Conservation (phyloP, 2,797 vertebrate genomes). For the Australoheros facetus region DNA sequence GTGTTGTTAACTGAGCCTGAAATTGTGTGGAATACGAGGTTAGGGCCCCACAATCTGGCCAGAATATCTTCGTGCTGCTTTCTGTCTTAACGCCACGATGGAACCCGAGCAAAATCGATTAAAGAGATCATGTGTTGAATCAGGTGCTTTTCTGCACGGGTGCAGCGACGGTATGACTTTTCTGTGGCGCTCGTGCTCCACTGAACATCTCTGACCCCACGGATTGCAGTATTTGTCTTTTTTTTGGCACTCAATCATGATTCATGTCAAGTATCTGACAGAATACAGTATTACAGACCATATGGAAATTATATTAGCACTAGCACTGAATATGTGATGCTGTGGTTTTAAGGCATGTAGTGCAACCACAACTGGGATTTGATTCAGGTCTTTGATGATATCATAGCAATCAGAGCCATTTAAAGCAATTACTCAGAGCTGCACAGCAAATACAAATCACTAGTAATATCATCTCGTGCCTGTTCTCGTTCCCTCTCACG, state of each 20-base stretch:
- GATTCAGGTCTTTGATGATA: slow-evolving; percentile 42
- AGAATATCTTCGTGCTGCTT: slow-evolving; percentile 30
- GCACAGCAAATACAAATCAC: slow-evolving; percentile 7
- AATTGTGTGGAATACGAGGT: slow-evolving; percentile 32
- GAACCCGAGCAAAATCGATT: slow-evolving; percentile 48
- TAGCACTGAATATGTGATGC: slow-evolving; percentile 32
- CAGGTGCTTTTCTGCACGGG: slow-evolving; percentile 54
- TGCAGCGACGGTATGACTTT: slow-evolving; percentile 14
- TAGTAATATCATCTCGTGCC: not conserved
- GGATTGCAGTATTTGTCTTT: slow-evolving; percentile 14
- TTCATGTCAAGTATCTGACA: slow-evolving; percentile 57
- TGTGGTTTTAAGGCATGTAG: slow-evolving; percentile 50
- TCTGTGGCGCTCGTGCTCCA: not conserved
- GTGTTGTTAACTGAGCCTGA: slow-evolving; percentile 40
- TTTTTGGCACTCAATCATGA: slow-evolving; percentile 48
- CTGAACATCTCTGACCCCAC: slow-evolving; percentile 12
- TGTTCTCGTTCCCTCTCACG: slow-evolving; percentile 4
- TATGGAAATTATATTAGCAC: slow-evolving; percentile 41
- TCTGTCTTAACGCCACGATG: slow-evolving; percentile 36
- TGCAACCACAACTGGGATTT: slow-evolving; percentile 48
- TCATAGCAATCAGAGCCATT: slow-evolving; percentile 33
- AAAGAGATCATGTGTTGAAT: slow-evolving; percentile 58
- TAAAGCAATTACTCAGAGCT: not conserved
- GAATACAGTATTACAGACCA: slow-evolving; percentile 36
- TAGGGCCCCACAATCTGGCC: slow-evolving; percentile 7